Evolutionary conservation across 1,140 invertebrate genomes (phyloP).

Genomic region (Drosophila virilis): DNA sequence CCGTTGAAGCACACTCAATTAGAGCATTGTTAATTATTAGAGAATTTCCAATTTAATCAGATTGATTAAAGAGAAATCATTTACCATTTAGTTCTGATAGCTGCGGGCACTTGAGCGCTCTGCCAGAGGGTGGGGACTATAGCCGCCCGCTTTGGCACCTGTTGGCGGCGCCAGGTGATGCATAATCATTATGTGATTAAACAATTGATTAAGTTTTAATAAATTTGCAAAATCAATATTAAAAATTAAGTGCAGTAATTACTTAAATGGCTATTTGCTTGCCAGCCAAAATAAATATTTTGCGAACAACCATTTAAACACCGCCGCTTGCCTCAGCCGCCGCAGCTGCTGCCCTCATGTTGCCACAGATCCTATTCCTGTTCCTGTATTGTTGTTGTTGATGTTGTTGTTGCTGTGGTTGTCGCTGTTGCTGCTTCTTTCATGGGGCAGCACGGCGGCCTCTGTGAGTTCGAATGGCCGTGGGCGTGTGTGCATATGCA

Average conservation of each 20-base stretch:
- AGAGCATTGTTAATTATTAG: too few relatives aligned
- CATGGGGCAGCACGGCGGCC: not conserved
- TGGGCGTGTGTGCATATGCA: conserved; percentile 60
- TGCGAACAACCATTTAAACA: conserved; percentile 69
- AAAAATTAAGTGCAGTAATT: conserved; percentile 81
- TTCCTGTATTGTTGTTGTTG: not conserved
- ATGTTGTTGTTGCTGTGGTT: not conserved
- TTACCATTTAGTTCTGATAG: not conserved
- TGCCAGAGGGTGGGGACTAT: not conserved
- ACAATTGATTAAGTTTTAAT: conserved; percentile 81
- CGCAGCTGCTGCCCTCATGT: not conserved
- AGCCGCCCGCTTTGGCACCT: conserved; percentile 18
- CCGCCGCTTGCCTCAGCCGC: not conserved
- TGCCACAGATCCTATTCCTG: not conserved
- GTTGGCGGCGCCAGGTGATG: conserved; percentile 15
- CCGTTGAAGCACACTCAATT: too few relatives aligned
- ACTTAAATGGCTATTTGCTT: conserved; percentile 79
- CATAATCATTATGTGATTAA: conserved; percentile 60
- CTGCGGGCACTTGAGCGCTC: too few relatives aligned
- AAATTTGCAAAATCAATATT: conserved; percentile 81
- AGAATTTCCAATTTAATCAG: too few relatives aligned
- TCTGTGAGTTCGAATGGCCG: conserved; percentile 48
- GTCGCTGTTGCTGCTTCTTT: not conserved
- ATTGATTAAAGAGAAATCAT: conserved; percentile 1
- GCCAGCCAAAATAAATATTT: conserved; percentile 75